Evolutionary conservation across 2,888 invertebrate species (phyloP).

Genomic region (Teleiodes luculella): DNA sequence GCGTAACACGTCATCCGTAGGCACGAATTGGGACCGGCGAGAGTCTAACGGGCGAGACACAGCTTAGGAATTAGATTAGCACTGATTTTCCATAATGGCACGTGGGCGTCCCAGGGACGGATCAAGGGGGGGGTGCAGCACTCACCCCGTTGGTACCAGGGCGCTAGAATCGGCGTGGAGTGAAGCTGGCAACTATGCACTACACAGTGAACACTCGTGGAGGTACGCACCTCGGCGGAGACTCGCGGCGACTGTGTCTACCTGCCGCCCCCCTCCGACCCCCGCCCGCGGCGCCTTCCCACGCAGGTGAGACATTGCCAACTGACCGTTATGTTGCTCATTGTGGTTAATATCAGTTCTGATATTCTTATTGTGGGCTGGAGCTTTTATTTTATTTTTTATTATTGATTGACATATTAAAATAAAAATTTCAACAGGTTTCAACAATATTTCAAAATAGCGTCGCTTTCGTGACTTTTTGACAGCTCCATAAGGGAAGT

Average conservation of each 20-base stretch:
- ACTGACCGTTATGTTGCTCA: no score
- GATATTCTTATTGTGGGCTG: no score
- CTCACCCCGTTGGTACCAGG: background rate
- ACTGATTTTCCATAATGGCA: background rate
- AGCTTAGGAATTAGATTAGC: conserved; percentile 1
- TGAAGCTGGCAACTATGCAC: background rate
- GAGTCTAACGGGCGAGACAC: conserved; percentile 6
- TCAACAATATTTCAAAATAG: no score
- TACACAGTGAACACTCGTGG: conserved; percentile 1
- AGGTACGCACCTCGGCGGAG: conserved; percentile 59
- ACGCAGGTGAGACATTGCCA: background rate
- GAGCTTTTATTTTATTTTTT: no score
- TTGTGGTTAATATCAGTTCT: no score
- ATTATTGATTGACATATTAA: no score
- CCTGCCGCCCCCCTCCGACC: conserved; percentile 28
- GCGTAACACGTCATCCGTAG: conserved; percentile 11
- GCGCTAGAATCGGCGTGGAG: background rate
- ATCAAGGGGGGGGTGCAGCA: background rate
- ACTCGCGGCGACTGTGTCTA: conserved; percentile 51
- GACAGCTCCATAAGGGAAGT: no score
- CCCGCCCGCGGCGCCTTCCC: conserved; percentile 24
- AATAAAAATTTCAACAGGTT: no score
- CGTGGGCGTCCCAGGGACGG: background rate
- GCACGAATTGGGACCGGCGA: conserved; percentile 10
- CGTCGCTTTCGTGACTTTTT: no score